Evolutionary conservation across 1,140 invertebrate species (phyloP).

Genomic region (Drosophila seguyi): DNA sequence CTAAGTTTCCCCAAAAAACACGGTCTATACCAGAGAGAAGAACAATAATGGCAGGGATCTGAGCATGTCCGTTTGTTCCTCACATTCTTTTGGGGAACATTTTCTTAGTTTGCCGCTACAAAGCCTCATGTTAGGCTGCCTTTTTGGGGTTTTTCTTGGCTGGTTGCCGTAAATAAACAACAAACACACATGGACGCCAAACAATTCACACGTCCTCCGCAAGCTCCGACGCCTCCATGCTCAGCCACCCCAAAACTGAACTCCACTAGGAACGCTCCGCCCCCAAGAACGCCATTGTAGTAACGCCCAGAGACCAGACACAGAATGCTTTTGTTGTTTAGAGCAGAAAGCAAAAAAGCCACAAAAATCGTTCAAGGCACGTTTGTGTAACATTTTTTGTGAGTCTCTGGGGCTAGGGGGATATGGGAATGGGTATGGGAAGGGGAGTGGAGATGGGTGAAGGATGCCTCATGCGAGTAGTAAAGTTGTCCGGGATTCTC

Average conservation of each 20-base stretch:
- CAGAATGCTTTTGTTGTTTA: conserved; percentile 80
- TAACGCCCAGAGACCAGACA: conserved; percentile 18
- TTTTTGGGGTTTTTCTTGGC: conserved; percentile 83
- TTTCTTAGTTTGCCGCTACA: conserved; percentile 80
- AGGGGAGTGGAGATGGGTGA: no score
- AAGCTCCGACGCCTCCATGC: conserved; percentile 1
- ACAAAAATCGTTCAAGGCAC: conserved; percentile 83
- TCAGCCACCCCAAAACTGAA: conserved; percentile 7
- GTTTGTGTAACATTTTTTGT: conserved; percentile 66
- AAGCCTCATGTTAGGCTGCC: conserved; percentile 79
- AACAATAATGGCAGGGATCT: conserved; percentile 19
- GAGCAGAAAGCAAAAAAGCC: conserved; percentile 81
- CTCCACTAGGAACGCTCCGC: conserved; percentile 12
- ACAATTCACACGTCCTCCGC: conserved; percentile 48
- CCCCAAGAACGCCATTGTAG: conserved; percentile 28
- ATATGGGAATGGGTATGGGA: neutral
- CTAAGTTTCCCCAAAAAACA: neutral
- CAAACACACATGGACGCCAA: conserved; percentile 62
- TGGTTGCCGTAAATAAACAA: conserved; percentile 82
- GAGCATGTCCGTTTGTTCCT: conserved; percentile 41
- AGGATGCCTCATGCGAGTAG: conserved; percentile 36
- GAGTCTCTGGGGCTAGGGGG: neutral
- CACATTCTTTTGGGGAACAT: conserved; percentile 45
- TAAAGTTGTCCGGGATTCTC: conserved; percentile 32
- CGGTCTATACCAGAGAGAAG: neutral